Evolutionary conservation across 1,140 invertebrate genomes (phyloP).

Genomic region (Solenopsis fugax): DNA sequence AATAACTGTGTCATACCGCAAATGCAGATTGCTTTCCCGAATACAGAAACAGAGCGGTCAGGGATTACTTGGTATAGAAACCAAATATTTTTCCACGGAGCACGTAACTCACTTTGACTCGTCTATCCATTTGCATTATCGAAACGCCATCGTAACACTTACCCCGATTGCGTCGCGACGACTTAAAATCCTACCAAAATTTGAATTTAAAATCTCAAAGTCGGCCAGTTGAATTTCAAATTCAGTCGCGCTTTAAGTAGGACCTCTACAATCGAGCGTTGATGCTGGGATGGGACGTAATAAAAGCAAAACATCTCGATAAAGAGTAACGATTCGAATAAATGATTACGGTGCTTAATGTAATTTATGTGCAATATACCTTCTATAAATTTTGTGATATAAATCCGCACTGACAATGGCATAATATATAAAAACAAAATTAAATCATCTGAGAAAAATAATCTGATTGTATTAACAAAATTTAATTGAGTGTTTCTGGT

Average conservation of each 20-base stretch:
- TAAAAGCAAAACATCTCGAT: conserved; percentile 33
- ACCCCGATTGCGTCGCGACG: conserved; percentile 34
- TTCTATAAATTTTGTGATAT: neutral
- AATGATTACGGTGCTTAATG: neutral
- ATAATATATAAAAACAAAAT: neutral
- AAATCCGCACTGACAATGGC: neutral
- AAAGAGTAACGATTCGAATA: conserved; percentile 13
- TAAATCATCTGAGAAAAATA: neutral
- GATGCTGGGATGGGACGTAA: neutral
- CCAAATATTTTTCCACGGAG: conserved; percentile 28
- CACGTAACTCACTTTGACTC: conserved; percentile 1
- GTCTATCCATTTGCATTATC: conserved; percentile 52
- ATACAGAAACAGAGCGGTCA: conserved; percentile 4
- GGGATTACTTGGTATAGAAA: conserved; percentile 25
- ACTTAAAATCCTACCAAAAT: conserved; percentile 50
- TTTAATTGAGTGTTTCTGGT: no score
- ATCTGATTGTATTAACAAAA: no score
- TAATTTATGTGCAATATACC: neutral
- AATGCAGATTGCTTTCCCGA: conserved; percentile 24
- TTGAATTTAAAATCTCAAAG: conserved; percentile 56
- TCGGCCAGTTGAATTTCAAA: conserved; percentile 55
- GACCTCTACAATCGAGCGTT: conserved; percentile 10
- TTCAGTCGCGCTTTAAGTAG: conserved; percentile 23
- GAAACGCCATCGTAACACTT: conserved; percentile 39
- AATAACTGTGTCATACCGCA: conserved; percentile 28